These are phyloP conservation scores for Drosophila neonasuta DNA, from an alignment of 2,888 invertebrate species.

Conservation along the genomic window DNA sequence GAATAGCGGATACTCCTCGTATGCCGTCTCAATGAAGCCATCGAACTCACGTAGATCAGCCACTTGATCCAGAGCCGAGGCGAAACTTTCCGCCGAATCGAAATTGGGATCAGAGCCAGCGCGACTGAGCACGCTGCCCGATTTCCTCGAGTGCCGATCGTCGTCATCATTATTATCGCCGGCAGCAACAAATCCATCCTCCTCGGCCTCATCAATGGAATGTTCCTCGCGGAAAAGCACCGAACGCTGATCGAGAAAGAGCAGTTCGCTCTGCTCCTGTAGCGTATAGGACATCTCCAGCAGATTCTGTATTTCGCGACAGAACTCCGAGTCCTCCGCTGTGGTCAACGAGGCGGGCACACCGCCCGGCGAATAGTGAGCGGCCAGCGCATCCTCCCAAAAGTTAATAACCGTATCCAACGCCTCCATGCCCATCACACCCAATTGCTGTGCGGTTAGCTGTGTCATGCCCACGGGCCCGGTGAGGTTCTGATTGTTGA, in stretches of 20 bases:
- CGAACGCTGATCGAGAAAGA: slow-evolving; percentile 94
- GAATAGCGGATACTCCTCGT: slow-evolving; percentile 92
- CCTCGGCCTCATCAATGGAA: slow-evolving; percentile 83
- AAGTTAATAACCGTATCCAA: slow-evolving; percentile 94
- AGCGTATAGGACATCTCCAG: slow-evolving; percentile 92
- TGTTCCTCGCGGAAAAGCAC: slow-evolving; percentile 92
- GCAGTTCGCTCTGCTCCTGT: slow-evolving; percentile 92
- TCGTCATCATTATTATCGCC: slow-evolving; percentile 57
- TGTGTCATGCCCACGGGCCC: slow-evolving; percentile 81
- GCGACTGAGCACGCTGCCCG: slow-evolving; percentile 74
- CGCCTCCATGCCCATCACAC: slow-evolving; percentile 96
- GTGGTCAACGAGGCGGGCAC: slow-evolving; percentile 87
- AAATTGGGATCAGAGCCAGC: slow-evolving; percentile 85
- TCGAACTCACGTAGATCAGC: slow-evolving; percentile 95
- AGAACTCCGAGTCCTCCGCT: slow-evolving; percentile 93
- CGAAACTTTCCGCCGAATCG: slow-evolving; percentile 97
- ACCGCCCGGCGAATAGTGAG: slow-evolving; percentile 85
- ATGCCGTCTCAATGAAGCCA: slow-evolving; percentile 90
- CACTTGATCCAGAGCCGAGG: slow-evolving; percentile 96
- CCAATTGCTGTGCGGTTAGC: slow-evolving; percentile 92
- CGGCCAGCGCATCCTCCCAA: slow-evolving; percentile 96
- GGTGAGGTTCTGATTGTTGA: slow-evolving; percentile 22
- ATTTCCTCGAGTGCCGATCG: slow-evolving; percentile 74
- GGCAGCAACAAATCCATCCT: slow-evolving; percentile 61
- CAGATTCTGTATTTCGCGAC: slow-evolving; percentile 89